Evolutionary conservation across 2,888 invertebrate genomes (phyloP), one percentile per base, ranked within the genome.

Genomic region (Zaprionus obscuricornis): DNA sequence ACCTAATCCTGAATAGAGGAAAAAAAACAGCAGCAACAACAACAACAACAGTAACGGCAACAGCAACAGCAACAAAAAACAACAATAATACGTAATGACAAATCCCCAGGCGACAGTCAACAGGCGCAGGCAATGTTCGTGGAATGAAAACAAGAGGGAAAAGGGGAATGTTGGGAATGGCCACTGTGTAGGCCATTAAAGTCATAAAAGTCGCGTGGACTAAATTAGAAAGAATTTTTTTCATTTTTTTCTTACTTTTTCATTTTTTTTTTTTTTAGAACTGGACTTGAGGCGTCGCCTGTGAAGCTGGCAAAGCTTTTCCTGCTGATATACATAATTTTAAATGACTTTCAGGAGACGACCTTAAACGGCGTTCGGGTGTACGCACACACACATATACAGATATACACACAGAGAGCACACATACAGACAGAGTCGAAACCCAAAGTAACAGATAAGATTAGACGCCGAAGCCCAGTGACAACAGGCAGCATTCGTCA

Each of bases 191-290:
- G 74, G 63, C 55, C 85, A 85, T 85, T 85, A 70, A 81, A 83
- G 83, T 83, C 84, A 79, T 81, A 85, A 83, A 81, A 85, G 85
- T 83, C 83, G 76, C 84, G 76, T 83, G 81, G 74, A 85, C 81
- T 74, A 83, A 81, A 81, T 81, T 79, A 83, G 74, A 66, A 70
- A 65, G 71, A 79, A 78, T 66, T 43, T 66, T 62, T 37, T 22
- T 18, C 50, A 56, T 29, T 43, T 40, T 54, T 56, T 52, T 31
- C 27, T 22, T 47, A 22, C 39, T 22, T 7, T 43, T n/a, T 36
- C 36, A 7, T 5, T 36, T 6, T 29, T 29, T 11, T 14, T 37
- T 31, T 11, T 6, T 5, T n/a, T n/a, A n/a, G 22, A 39, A 18
- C 37, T 54, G 49, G 52, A 50, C 57, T 54, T 20, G 18, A 36